Percentiles rank a stretch among this genome's conserved stretches.
These are phyloP conservation scores for Plebejus anna DNA, from an alignment of 2,888 invertebrate genomes.

Conservation along the genomic window DNA sequence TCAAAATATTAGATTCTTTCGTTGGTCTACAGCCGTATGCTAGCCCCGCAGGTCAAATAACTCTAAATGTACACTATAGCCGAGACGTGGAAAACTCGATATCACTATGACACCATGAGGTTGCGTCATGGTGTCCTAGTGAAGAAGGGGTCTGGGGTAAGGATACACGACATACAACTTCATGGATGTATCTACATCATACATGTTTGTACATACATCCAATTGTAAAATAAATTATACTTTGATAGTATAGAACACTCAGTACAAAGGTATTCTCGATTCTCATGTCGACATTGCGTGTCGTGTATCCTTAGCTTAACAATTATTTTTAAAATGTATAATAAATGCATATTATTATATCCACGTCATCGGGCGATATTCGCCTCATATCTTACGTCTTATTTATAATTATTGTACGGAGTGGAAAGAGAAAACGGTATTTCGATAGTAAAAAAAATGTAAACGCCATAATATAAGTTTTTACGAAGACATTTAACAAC, in stretches of 20 bases:
- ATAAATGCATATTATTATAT: not conserved
- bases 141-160: not conserved
- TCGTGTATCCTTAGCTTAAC: not conserved
- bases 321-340: not conserved
- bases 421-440: not conserved
- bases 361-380: not conserved
- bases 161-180: not conserved
- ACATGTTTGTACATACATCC: too few species aligned
- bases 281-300: not conserved
- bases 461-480: not conserved
- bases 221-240: too few species aligned
- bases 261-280: not conserved
- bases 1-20: too few species aligned
- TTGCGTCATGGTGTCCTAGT: not conserved
- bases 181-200: too few species aligned
- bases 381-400: conserved; percentile 4
- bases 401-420: conserved; percentile 5
- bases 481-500: not conserved
- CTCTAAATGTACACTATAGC: not conserved
- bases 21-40: too few species aligned
- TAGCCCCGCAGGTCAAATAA: not conserved
- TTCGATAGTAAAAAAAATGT: conserved; percentile 4
- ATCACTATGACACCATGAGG: not conserved
- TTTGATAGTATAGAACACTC: too few species aligned
- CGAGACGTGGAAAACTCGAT: not conserved